Evolutionary conservation across 2,888 invertebrate species (phyloP), one percentile per base, ranked within the genome.

Genomic region (Limnephilus lunatus): DNA sequence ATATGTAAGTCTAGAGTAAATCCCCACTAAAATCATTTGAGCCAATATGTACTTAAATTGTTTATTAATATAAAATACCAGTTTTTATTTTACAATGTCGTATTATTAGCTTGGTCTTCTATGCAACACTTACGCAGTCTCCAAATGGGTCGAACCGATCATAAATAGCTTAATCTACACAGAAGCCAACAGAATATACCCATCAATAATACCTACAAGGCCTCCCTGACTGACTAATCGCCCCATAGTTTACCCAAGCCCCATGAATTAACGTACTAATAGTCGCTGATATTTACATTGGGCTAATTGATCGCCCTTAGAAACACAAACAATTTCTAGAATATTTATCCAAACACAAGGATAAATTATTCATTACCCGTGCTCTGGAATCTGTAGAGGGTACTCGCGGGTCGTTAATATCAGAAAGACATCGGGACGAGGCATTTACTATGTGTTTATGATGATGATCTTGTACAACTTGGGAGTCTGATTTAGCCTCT

Each of bases 351-450:
- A 82, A 86, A 83, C 92, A 90, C 39, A 53, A 88, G 82, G 32
- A 86, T 90, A 92, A 90, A 92, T 90, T 81, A 88, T 90, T 91
- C 92, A 90, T 48, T 90, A 90, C 87, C 25, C 88, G 90, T 90
- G 90, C 92, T 90, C 81, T 32, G 87, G 32, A 68, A 39, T 82
- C 68, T 80, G 80, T 88, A 90, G 83, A 81, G 90, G 80, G 81
- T 90, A 90, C 90, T 90, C 88, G 87, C 87, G 44, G 86, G 87
- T 32, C 86, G 82, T 92, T 86, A 92, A 90, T 81, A 80, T 80
- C 83, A 15, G 32, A 83, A 90, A 68, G 90, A 87, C 86, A 80
- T 82, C 31, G 35, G 68, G 81, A 80, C 80, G 31, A 86, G 81
- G 81, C 86, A 35, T 85, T 92, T 90, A 92, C 31, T 12, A n/a